phyloP scores from a whole-genome alignment of 2,888 invertebrate species.

The Aelia acuminata region DNA sequence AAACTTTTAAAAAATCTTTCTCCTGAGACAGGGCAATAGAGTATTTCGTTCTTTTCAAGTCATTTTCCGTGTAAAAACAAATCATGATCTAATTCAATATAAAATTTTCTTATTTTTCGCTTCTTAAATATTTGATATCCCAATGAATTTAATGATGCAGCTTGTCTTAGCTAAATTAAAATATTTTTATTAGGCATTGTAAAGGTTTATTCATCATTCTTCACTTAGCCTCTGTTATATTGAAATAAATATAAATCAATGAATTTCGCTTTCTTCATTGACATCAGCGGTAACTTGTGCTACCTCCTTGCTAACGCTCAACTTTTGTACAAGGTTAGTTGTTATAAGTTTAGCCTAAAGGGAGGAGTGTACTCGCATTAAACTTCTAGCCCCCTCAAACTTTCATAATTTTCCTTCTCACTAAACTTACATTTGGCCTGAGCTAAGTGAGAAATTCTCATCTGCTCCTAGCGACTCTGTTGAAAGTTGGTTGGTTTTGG shows the following conservation, averaged over 20 bases:
- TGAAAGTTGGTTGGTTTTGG: neutral
- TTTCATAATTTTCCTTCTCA: conserved; percentile 32
- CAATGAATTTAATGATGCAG: no score
- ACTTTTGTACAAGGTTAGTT: neutral
- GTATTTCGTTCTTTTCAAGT: no score
- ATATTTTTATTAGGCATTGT: no score
- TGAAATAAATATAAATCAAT: neutral
- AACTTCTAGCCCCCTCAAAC: neutral
- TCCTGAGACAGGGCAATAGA: no score
- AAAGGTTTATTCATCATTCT: no score
- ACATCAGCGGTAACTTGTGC: neutral
- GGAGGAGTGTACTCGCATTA: conserved; percentile 4
- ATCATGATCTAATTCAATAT: no score
- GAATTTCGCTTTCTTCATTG: neutral
- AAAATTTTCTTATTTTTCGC: no score
- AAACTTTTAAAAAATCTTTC: no score
- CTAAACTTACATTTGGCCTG: conserved; percentile 19
- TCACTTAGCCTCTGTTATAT: neutral
- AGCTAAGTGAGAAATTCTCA: neutral
- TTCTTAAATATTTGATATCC: no score
- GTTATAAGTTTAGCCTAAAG: neutral
- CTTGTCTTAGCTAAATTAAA: no score
- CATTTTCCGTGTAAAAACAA: no score
- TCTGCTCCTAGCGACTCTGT: neutral
- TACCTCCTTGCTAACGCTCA: neutral